A percentile compares a stretch with the other conserved stretches of the same genome.
Conservation (phyloP, 2,797 vertebrate species). For the Pachyuromys duprasi region DNA sequence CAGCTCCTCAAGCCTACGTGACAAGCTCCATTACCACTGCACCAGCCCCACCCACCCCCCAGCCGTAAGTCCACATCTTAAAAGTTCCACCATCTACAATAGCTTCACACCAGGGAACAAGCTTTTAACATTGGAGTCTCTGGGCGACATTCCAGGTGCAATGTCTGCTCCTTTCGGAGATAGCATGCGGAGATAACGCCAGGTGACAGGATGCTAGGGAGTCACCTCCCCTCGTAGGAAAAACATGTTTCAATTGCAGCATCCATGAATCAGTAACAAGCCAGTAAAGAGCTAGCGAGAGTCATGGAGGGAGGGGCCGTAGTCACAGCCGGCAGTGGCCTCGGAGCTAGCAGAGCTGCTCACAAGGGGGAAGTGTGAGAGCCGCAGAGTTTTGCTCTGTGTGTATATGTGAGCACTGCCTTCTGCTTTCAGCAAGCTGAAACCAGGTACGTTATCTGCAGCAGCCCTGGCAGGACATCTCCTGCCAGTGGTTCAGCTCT, state of each 20-base stretch:
- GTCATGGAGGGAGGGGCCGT: background rate
- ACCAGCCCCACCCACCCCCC: background rate
- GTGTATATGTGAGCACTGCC: background rate
- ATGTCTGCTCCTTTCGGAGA: background rate
- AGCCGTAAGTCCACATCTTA: background rate
- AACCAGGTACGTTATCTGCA: background rate
- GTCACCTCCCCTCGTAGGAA: background rate
- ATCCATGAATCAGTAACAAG: background rate
- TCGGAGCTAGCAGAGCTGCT: background rate
- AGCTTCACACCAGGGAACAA: background rate
- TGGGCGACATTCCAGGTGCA: background rate
- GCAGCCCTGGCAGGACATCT: background rate
- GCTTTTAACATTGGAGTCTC: background rate
- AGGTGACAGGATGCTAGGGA: background rate
- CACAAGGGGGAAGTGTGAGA: background rate
- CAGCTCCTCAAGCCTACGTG: background rate
- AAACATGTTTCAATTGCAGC: background rate
- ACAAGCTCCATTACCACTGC: background rate
- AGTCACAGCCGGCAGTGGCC: background rate
- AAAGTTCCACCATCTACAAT: background rate
- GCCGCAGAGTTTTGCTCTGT: background rate
- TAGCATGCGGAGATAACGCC: background rate
- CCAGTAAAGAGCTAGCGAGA: background rate
- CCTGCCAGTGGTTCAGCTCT: background rate
- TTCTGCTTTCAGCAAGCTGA: background rate